These are phyloP conservation scores for Spermophilus dauricus DNA, from an alignment of 2,113 vertebrate species.

Conservation along the genomic window DNA sequence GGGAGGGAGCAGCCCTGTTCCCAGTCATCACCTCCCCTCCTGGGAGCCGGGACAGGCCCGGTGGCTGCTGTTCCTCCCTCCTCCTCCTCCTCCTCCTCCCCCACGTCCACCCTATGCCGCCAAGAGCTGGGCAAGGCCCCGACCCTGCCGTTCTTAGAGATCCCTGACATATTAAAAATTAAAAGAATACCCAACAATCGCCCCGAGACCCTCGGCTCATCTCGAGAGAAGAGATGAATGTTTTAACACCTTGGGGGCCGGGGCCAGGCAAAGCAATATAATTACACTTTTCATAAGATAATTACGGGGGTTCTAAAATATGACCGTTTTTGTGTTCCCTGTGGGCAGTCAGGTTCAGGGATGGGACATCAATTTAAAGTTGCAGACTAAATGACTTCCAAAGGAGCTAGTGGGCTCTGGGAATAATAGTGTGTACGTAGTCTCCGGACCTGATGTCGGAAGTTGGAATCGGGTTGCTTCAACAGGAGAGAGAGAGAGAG, in stretches of 20 bases:
- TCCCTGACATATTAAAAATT: background rate
- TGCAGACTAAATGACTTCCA: constrained; percentile 63
- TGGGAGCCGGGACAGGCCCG: background rate
- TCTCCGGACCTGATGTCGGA: background rate
- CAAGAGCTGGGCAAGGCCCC: background rate
- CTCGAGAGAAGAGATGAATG: constrained; percentile 11
- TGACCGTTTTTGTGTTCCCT: constrained; percentile 53
- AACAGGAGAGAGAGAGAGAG: background rate
- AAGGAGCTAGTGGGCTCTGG: background rate
- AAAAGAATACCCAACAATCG: background rate
- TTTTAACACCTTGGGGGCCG: constrained; percentile 33
- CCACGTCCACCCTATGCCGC: background rate
- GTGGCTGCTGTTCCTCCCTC: background rate
- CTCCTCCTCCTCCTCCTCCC: background rate
- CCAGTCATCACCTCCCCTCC: constrained; percentile 39
- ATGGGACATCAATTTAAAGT: constrained; percentile 58
- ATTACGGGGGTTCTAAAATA: constrained; percentile 65
- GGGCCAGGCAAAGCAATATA: constrained; percentile 53
- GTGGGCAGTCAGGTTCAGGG: constrained; percentile 20
- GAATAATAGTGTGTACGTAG: background rate
- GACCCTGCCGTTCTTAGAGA: background rate
- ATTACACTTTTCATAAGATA: constrained; percentile 70
- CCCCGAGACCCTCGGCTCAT: background rate
- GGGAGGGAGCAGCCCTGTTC: background rate
- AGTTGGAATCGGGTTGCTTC: background rate